A percentile compares a stretch with the other conserved stretches of the same genome.
phyloP scores from a whole-genome alignment of 1,140 invertebrate species.

The Dinoponera quadriceps region DNA sequence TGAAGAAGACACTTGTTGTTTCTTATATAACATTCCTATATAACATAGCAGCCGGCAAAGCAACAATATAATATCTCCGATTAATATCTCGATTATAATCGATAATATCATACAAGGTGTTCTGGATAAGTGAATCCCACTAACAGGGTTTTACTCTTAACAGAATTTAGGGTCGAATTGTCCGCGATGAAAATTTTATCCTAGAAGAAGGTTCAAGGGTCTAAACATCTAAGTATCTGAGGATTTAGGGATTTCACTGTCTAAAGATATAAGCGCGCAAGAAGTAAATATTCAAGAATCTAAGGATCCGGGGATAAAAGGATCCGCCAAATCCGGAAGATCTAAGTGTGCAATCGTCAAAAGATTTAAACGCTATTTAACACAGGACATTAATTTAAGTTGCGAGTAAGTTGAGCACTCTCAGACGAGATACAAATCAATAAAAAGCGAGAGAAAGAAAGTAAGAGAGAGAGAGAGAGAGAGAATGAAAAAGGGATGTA shows the following conservation, averaged over 20 bases:
- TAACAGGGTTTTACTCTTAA: constrained; percentile 30
- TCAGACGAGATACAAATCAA: neutral
- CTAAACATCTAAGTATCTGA: neutral
- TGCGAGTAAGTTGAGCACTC: neutral
- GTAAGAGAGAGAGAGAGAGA: neutral
- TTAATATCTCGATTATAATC: too few relatives aligned
- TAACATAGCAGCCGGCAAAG: too few relatives aligned
- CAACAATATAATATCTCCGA: too few relatives aligned
- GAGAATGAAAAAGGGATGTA: too few relatives aligned
- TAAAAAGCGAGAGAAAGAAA: neutral
- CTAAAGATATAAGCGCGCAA: neutral
- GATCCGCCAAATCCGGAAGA: constrained; percentile 7
- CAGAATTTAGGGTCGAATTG: neutral
- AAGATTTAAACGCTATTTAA: neutral
- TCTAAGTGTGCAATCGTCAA: neutral
- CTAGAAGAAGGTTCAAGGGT: neutral
- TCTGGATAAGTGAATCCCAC: neutral
- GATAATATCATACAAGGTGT: neutral
- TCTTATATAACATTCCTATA: too few relatives aligned
- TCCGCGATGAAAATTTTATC: constrained; percentile 16
- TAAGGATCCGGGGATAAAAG: neutral
- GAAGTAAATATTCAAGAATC: constrained; percentile 20
- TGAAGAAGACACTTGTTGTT: too few relatives aligned
- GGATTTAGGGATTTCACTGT: neutral
- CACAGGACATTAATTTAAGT: neutral